Evolutionary conservation across 2,888 invertebrate species (phyloP), one percentile per base, ranked within the genome.

Genomic region (Drosophila nigritarsus): DNA sequence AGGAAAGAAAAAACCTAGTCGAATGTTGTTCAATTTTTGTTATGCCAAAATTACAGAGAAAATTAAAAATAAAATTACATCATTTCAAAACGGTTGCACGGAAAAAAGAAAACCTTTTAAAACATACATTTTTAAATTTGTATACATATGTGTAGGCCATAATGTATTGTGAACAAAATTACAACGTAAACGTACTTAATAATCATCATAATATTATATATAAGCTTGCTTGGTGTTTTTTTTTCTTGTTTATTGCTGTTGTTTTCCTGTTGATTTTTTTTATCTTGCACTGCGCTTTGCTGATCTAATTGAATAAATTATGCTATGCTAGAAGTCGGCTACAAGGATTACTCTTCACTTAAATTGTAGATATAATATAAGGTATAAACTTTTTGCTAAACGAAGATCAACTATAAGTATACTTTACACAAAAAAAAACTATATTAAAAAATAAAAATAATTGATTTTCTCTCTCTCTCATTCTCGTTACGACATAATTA

Each of bases 251-350:
- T 24, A 24, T 9, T 45, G n/a, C 45, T 38, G 32, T 36, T 20
- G 34, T 36, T 58, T 56, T 50, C 40, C 18, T 36, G 27, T 40
- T 38, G 24, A 3, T 60, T 13, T 30, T 11, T 24, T 56, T 49
- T 58, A 51, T 63, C 40, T 42, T 62, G 55, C 61, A 54, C 54
- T 75, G 61, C 65, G 61, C 65, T 72, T 75, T 61, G 58, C 66
- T 78, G 75, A 48, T 75, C 48, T 69, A 75, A 78, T 82, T 77
- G 71, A 89, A 82, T 85, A 86, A 87, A 89, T 89, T 89, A 87
- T 87, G 84, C 85, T 86, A 86, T 83, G 74, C 83, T 88, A 73
- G 81, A 85, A 78, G 67, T 82, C 73, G 80, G 62, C 85, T 86
- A 83, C 70, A 82, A 56, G 70, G 64, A 34, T 53, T 53, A 24